phyloP scores from a whole-genome alignment of 37 sponge, comb jelly and placozoan species.

The Geodia barretti region DNA sequence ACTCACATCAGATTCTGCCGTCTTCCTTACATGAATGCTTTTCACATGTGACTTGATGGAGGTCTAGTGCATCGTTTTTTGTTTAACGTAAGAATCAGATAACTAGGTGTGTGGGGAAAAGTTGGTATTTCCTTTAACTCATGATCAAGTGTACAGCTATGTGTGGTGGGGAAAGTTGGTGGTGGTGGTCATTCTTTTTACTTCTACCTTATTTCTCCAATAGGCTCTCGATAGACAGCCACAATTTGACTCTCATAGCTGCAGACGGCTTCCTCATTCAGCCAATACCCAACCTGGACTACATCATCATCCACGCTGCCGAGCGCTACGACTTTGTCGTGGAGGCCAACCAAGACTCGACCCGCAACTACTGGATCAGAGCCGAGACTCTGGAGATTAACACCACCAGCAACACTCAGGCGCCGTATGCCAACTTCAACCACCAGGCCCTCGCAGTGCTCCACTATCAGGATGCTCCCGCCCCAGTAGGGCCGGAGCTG shows the following conservation, averaged over 20 bases:
- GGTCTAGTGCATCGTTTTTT: too few species aligned
- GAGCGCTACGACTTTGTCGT: constrained; percentile 75
- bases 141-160: too few species aligned
- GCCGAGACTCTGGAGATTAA: constrained; percentile 60
- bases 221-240: constrained; percentile 65
- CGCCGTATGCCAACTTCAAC: constrained; percentile 6
- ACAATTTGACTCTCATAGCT: constrained; percentile 66
- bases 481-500: neutral
- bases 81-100: too few species aligned
- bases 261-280: constrained; percentile 64
- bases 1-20: too few species aligned
- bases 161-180: too few species aligned
- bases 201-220: neutral
- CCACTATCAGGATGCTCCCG: neutral
- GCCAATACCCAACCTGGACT: constrained; percentile 47
- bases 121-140: too few species aligned
- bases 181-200: neutral
- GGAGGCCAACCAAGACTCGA: constrained; percentile 29
- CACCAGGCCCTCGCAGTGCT: constrained; percentile 5
- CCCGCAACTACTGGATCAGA: constrained; percentile 42
- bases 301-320: constrained; percentile 60
- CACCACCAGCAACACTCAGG: neutral
- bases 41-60: too few species aligned
- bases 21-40: too few species aligned
- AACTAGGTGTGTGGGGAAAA: too few species aligned